These are phyloP conservation scores for Ambastaia sidthimunki DNA, from an alignment of 2,797 vertebrate species.

Conservation along the genomic window DNA sequence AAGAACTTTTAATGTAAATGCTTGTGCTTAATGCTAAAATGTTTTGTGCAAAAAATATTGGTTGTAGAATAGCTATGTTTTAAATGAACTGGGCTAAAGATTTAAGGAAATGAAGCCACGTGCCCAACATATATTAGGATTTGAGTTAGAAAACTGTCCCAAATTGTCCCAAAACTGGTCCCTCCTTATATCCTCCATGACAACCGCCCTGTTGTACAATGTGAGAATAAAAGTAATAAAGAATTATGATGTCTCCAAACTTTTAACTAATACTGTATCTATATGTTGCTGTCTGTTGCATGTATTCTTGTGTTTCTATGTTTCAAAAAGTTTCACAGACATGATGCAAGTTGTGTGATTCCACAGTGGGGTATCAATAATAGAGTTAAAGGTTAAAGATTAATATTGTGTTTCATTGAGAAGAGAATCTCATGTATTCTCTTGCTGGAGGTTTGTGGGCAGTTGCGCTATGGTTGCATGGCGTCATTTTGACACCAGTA, in stretches of 20 bases:
- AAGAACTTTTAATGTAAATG: not conserved
- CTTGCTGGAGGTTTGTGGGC: slow-evolving; percentile 30
- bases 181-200: too few species aligned
- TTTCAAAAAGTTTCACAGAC: not conserved
- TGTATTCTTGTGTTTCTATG: not conserved
- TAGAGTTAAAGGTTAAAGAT: slow-evolving; percentile 29
- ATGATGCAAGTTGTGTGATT: slow-evolving; percentile 12
- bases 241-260: not conserved
- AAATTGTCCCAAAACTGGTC: too few species aligned
- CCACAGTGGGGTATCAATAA: slow-evolving; percentile 41
- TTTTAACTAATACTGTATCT: not conserved
- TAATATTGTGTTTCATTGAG: slow-evolving; percentile 1
- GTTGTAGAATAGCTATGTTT: not conserved
- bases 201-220: too few species aligned
- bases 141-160: slow-evolving; percentile 6
- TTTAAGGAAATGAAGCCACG: not conserved
- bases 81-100: not conserved
- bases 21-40: not conserved
- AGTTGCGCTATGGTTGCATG: slow-evolving; percentile 37
- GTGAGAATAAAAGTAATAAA: not conserved
- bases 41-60: not conserved
- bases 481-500: not conserved
- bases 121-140: not conserved
- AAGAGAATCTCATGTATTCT: slow-evolving; percentile 21
- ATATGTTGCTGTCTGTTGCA: not conserved